Conservation (phyloP, 2,113 vertebrate species). For the Chroicocephalus ridibundus region DNA sequence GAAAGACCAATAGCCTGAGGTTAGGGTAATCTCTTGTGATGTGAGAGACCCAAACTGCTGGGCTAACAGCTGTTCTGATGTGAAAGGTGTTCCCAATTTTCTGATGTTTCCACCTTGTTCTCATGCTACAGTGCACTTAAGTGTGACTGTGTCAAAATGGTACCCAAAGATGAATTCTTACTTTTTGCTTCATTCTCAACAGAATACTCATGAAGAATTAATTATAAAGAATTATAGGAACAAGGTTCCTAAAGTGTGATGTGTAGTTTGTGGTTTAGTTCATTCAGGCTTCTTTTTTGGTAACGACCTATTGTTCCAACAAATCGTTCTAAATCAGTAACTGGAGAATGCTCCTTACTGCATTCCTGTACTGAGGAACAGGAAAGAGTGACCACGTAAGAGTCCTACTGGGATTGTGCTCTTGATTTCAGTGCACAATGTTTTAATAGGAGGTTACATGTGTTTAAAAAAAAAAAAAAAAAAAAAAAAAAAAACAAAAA, state of each 20-base stretch:
- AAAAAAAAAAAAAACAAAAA: background rate
- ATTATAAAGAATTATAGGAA: background rate
- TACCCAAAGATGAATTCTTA: background rate
- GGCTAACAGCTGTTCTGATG: background rate
- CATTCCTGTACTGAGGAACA: background rate
- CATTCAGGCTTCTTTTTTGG: background rate
- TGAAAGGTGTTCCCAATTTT: background rate
- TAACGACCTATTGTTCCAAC: background rate
- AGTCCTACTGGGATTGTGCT: background rate
- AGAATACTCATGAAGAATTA: background rate
- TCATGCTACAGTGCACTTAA: background rate
- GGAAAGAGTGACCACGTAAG: background rate
- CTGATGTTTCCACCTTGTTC: background rate
- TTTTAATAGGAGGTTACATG: background rate
- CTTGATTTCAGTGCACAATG: background rate
- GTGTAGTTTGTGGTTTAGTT: background rate
- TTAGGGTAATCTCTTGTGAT: background rate
- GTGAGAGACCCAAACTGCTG: background rate
- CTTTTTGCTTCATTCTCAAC: background rate
- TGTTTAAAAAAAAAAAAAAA: background rate
- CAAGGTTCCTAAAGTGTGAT: background rate
- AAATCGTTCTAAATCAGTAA: background rate
- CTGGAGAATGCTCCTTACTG: background rate
- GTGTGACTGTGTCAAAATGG: background rate
- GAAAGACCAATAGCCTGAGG: background rate